Evolutionary conservation across 1,140 invertebrate species (phyloP), one percentile per base, ranked within the genome.

Genomic region (Sycobia sp.): DNA sequence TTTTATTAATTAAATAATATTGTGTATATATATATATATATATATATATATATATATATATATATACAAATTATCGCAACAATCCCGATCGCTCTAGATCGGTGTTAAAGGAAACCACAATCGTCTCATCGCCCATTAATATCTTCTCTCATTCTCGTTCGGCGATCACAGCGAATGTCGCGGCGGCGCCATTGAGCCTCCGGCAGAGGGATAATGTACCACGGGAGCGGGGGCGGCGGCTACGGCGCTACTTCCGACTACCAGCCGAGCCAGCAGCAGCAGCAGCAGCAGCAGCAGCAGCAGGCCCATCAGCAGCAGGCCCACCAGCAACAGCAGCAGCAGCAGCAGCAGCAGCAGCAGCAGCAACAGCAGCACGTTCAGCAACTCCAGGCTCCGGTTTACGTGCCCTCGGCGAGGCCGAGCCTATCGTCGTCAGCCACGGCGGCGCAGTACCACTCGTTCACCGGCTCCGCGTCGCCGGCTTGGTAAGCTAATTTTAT

Each of bases 171-270:
- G 73, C 69, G 70, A 70, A 74, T 75, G 73, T 60, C 66, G 72
- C 71, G 14, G 10, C 13, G 71, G 66, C 74, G 71, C 68, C 59
- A 71, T 54, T n/a, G n/a, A n/a, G n/a, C n/a, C n/a, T n/a, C n/a
- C 66, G 60, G 71, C 61, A 59, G 70, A 80, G 72, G 63, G 55
- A 65, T 65, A 65, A 82, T 82, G 80, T 82, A 80, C 76, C 80
- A 82, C 79, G 78, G 80, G 66, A 79, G 75, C 71, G 77, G 78
- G 69, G 77, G 76, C 57, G 72, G 74, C 58, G 77, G 78, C 65
- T 81, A 81, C 76, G 79, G 78, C 68, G 74, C 76, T 62, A 74
- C 76, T 68, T 76, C 78, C 64, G 78, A 82, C 25, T 79, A 81
- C 69, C 80, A 82, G 65, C 77, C 79, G 47, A 76, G 78, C 43